A percentile compares a stretch with the other conserved stretches of the same genome.
Conservation (phyloP, 2,113 vertebrate genomes). For the Ptychochromis oligacanthus region DNA sequence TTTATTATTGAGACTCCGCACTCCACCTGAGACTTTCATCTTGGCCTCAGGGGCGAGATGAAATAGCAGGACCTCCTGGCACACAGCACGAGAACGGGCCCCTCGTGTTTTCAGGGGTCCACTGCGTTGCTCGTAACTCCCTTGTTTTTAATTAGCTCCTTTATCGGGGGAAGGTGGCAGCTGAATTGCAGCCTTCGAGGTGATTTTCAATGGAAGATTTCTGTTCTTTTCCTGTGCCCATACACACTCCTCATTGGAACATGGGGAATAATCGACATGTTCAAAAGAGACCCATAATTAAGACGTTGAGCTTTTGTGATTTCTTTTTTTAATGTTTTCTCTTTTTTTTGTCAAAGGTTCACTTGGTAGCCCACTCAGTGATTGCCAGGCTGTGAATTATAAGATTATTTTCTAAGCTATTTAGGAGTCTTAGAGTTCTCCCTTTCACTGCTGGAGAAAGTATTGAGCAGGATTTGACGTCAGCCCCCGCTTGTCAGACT, state of each 20-base stretch:
- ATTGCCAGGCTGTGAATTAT: slow-evolving; percentile 62
- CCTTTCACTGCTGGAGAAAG: slow-evolving; percentile 45
- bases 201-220: slow-evolving; percentile 58
- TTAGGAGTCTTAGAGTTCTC: slow-evolving; percentile 46
- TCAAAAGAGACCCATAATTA: slow-evolving; percentile 76
- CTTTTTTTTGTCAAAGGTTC: slow-evolving; percentile 35
- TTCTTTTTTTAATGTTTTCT: too few species aligned
- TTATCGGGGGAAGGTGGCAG: slow-evolving; percentile 62
- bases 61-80: slow-evolving; percentile 47
- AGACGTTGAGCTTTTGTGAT: slow-evolving; percentile 47
- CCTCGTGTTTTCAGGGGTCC: slow-evolving; percentile 26
- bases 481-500: slow-evolving; percentile 45
- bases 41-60: slow-evolving; percentile 36
- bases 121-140: slow-evolving; percentile 13
- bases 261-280: slow-evolving; percentile 59
- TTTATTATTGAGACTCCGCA: slow-evolving; percentile 25
- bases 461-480: slow-evolving; percentile 54
- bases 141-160: slow-evolving; percentile 74
- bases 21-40: slow-evolving; percentile 43
- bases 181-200: slow-evolving; percentile 71
- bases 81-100: slow-evolving; percentile 21
- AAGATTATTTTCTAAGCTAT: slow-evolving; percentile 71
- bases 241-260: slow-evolving; percentile 38
- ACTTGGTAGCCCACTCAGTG: slow-evolving; percentile 55
- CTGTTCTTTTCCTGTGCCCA: slow-evolving; percentile 43